Evolutionary conservation across 2,888 invertebrate genomes (phyloP).

Genomic region (Noctua janthe): DNA sequence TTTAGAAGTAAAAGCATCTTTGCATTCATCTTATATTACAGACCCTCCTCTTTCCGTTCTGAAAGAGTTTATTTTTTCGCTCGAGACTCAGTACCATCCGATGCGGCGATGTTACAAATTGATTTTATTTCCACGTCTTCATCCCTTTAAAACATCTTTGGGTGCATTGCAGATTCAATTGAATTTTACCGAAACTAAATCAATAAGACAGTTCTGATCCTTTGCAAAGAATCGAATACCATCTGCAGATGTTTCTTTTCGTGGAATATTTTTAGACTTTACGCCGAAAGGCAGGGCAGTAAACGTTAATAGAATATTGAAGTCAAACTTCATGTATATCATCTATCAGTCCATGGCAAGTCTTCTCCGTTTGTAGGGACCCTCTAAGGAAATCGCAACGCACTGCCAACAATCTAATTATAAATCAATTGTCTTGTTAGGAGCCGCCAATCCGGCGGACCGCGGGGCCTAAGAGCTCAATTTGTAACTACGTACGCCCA

Average conservation of each 20-base stretch:
- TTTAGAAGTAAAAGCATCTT: constrained; percentile 27
- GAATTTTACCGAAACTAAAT: constrained; percentile 32
- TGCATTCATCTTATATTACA: constrained; percentile 11
- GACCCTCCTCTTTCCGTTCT: constrained; percentile 28
- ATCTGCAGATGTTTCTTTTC: not conserved
- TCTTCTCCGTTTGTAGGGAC: constrained; percentile 10
- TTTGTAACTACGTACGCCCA: constrained; percentile 66
- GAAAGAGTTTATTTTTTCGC: constrained; percentile 48
- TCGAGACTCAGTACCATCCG: constrained; percentile 29
- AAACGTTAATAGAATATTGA: not conserved
- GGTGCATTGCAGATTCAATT: constrained; percentile 57
- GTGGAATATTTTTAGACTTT: not conserved
- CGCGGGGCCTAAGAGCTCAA: constrained; percentile 66
- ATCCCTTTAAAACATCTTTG: constrained; percentile 40
- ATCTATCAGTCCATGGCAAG: not conserved
- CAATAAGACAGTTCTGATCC: constrained; percentile 19
- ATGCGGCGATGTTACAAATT: constrained; percentile 55
- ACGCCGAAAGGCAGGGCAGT: not conserved
- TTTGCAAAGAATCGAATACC: not conserved
- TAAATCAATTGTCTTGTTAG: constrained; percentile 77
- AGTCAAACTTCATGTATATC: not conserved
- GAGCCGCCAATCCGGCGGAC: constrained; percentile 63
- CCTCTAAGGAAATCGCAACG: constrained; percentile 58
- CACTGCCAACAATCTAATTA: constrained; percentile 70
- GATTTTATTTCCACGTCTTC: constrained; percentile 55